Evolutionary conservation across 1,140 invertebrate species (phyloP).

Genomic region (Lordiphosa collinella): DNA sequence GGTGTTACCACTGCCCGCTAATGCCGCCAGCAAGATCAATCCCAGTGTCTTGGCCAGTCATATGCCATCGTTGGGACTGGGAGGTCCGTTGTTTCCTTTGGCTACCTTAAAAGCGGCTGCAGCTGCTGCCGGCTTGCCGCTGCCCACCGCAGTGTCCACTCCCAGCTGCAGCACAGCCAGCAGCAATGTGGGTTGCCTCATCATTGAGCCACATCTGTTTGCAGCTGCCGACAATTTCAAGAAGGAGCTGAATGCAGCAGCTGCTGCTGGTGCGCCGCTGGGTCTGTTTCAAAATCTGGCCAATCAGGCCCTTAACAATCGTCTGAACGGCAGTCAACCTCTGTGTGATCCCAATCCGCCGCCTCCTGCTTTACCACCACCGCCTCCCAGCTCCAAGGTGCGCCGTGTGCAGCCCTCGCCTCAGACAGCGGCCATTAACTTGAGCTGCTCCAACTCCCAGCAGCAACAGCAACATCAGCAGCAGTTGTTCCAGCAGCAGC

Average conservation of each 20-base stretch:
- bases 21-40: constrained; percentile 40
- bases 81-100: constrained; percentile 51
- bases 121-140: constrained; percentile 50
- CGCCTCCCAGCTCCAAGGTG: constrained; percentile 59
- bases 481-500: background rate
- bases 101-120: constrained; percentile 62
- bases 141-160: constrained; percentile 40
- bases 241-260: constrained; percentile 63
- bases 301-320: constrained; percentile 51
- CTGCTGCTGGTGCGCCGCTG: constrained; percentile 49
- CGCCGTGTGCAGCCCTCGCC: constrained; percentile 70
- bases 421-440: constrained; percentile 69
- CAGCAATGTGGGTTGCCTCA: constrained; percentile 69
- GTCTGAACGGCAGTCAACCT: constrained; percentile 8
- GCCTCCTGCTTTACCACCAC: constrained; percentile 33
- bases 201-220: constrained; percentile 74
- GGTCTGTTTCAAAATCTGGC: constrained; percentile 66
- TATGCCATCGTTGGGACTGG: constrained; percentile 39
- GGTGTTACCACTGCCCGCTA: constrained; percentile 52
- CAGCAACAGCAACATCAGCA: constrained; percentile 16
- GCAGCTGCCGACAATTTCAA: constrained; percentile 74
- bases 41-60: constrained; percentile 45
- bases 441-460: constrained; percentile 48
- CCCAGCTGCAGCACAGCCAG: constrained; percentile 31
- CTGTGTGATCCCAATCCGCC: constrained; percentile 39